phyloP scores from a whole-genome alignment of 2,113 vertebrate genomes.

The Perca flavescens region DNA sequence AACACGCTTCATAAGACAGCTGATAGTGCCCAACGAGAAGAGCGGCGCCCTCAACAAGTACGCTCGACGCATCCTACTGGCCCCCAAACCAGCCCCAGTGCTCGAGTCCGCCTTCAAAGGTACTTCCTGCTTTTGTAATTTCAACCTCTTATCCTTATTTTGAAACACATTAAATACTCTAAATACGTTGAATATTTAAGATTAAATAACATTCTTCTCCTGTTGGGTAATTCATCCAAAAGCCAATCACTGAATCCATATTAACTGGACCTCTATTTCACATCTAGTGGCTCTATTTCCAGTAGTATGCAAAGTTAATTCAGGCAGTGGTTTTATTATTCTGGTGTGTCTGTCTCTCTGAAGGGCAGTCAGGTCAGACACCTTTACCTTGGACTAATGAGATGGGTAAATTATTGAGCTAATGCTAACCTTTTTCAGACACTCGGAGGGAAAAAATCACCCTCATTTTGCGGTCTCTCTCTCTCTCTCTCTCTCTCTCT shows the following conservation, averaged over 20 bases:
- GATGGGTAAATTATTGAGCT: constrained; percentile 79
- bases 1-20: constrained; percentile 98
- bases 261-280: constrained; percentile 43
- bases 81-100: constrained; percentile 94
- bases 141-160: constrained; percentile 6
- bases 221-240: constrained; percentile 12
- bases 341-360: constrained; percentile 64
- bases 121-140: constrained; percentile 68
- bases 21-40: constrained; percentile 97
- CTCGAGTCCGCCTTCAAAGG: constrained; percentile 98
- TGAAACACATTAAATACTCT: constrained; percentile 2
- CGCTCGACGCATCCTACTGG: constrained; percentile 95
- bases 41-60: constrained; percentile 96
- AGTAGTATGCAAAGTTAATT: constrained; percentile 51
- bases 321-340: constrained; percentile 67
- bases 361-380: constrained; percentile 74
- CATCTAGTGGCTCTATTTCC: constrained; percentile 31
- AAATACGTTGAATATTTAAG: neutral
- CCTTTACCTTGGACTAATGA: constrained; percentile 76
- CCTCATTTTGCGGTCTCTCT: constrained; percentile 55
- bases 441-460: constrained; percentile 39
- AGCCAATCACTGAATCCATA: neutral
- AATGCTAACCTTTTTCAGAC: constrained; percentile 74
- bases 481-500: neutral
- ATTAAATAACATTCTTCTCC: constrained; percentile 22